Evolutionary conservation across 2,888 invertebrate species (phyloP), one percentile per base, ranked within the genome.

Genomic region (Suillia variegata): DNA sequence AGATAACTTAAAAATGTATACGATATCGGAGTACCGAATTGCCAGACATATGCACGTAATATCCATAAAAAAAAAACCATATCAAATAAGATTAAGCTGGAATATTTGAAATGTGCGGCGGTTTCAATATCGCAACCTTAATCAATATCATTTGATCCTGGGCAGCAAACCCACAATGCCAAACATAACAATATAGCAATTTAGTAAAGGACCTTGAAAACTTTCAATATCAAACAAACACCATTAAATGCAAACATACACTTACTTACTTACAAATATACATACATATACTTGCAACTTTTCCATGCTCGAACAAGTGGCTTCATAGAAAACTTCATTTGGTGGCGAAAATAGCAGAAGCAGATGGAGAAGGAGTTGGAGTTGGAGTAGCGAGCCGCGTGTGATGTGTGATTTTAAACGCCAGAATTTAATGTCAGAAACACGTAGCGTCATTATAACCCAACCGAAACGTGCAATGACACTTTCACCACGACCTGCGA

Each of bases 151-250:
- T n/a, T n/a, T 38, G 15, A 38, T 38, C 13, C 38, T n/a, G 26
- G 6, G 5, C 26, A 10, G 6, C 26, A 26, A 38, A 38, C 38
- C 6, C 6, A 38, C 38, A 38, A 38, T n/a, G n/a, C 38, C 38
- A 13, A 10, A 13, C 38, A 8, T 13, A 38, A 38, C 15, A 38
- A 38, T 38, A 38, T n/a, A n/a, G 10, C 15, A n/a, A 38, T 45
- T 45, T 20, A 45, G 18, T 50, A 42, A 57, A 64, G 54, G 64
- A 64, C 68, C 67, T 68, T 68, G 68, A 67, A 64, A 67, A 65
- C 59, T 67, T 68, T 68, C 62, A 65, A 61, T 65, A 66, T 63
- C 63, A 62, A 12, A 10, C n/a, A 20, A 53, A 33, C 18, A 2
- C n/a, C 17, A 51, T n/a, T 31, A 17, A 22, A 54, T n/a, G 20